Percentiles rank a stretch among this genome's conserved stretches.
Conservation (phyloP, 2,888 invertebrate genomes). For the Dryocosmus kuriphilus region DNA sequence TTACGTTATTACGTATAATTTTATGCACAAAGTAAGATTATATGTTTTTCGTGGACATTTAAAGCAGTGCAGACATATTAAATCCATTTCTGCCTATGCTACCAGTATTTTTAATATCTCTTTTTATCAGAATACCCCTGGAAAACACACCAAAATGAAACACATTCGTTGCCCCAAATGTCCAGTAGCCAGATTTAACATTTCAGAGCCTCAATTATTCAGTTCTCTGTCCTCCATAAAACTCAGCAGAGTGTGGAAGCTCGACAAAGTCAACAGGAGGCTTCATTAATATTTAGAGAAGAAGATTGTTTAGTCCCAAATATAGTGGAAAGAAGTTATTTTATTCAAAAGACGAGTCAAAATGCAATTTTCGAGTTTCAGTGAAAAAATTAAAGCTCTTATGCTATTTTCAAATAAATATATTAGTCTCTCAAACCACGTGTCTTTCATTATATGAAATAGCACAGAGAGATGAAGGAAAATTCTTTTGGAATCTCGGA, state of each 20-base stretch:
- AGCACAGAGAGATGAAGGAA: conserved; percentile 5
- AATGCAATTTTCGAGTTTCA: background rate
- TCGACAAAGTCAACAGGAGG: background rate
- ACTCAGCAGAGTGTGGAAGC: background rate
- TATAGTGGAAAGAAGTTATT: background rate
- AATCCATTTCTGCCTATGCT: background rate
- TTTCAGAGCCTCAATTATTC: conserved; percentile 16
- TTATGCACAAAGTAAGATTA: no score
- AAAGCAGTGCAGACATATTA: background rate
- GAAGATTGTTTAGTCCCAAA: background rate
- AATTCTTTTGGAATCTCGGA: conserved; percentile 27
- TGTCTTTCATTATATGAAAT: background rate
- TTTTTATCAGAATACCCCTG: background rate
- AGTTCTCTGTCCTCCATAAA: background rate
- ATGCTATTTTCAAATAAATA: background rate
- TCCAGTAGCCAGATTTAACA: background rate
- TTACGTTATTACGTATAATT: no score
- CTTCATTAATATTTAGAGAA: background rate
- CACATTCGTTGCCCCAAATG: background rate
- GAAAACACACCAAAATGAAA: background rate
- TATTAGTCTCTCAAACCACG: background rate
- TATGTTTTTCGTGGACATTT: background rate
- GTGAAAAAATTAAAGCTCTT: background rate
- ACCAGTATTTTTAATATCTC: background rate
- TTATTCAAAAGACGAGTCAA: background rate